Percentiles rank a stretch among this genome's conserved stretches.
phyloP scores from a whole-genome alignment of 2,888 invertebrate species.

The Gasteruption jaculator region DNA sequence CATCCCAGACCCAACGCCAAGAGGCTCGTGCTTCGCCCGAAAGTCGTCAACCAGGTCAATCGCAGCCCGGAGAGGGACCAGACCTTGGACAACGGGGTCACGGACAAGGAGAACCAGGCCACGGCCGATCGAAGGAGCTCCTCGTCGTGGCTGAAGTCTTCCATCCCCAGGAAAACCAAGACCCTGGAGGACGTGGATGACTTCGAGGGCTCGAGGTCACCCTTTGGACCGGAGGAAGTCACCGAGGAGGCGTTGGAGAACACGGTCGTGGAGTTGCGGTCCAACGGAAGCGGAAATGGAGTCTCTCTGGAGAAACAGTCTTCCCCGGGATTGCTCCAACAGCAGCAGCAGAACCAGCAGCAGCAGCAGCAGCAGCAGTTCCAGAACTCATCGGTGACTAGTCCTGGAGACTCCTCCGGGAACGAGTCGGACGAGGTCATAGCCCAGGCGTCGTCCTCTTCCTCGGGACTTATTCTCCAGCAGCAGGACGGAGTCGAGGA shows the following conservation, averaged over 20 bases:
- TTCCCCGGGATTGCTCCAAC: no score
- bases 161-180: constrained; percentile 27
- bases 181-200: constrained; percentile 29
- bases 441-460: no score
- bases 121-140: constrained; percentile 30
- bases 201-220: constrained; percentile 30
- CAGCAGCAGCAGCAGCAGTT: constrained; percentile 5
- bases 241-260: constrained; percentile 38
- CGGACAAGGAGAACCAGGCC: constrained; percentile 37
- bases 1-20: constrained; percentile 64
- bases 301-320: no score
- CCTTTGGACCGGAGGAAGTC: constrained; percentile 22
- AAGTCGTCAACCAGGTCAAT: no score
- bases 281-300: no score
- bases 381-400: no score
- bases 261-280: constrained; percentile 42
- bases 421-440: no score
- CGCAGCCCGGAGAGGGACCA: no score
- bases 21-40: constrained; percentile 68
- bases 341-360: no score
- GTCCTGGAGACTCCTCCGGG: no score
- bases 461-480: no score
- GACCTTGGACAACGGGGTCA: constrained; percentile 19
- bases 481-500: no score
- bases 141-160: constrained; percentile 35